A percentile compares a stretch with the other conserved stretches of the same genome.
These are phyloP conservation scores for Nyctereutes procyonoides DNA, from an alignment of 2,113 vertebrate species.

Conservation along the genomic window DNA sequence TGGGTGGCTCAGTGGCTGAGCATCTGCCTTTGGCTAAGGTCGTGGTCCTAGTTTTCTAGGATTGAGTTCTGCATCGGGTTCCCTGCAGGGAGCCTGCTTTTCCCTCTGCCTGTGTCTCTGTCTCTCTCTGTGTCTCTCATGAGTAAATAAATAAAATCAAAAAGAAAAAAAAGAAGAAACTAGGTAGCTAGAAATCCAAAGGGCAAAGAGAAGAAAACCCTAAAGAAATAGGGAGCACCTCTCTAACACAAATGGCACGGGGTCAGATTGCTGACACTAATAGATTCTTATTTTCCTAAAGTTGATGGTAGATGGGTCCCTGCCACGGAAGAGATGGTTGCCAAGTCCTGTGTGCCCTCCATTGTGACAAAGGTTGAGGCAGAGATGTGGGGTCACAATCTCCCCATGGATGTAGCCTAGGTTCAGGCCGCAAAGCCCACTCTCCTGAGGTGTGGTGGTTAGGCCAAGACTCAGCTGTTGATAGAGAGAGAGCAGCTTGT, in stretches of 20 bases:
- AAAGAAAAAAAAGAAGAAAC: neutral
- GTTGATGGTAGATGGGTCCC: neutral
- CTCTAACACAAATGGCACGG: accelerated
- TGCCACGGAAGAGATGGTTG: neutral
- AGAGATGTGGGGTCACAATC: neutral
- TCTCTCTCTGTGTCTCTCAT: too few species aligned
- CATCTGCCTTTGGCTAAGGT: too few species aligned
- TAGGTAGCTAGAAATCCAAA: neutral
- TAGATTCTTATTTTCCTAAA: neutral
- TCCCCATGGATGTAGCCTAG: neutral
- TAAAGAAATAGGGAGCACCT: neutral
- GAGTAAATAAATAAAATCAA: too few species aligned
- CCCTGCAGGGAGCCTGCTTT: too few species aligned
- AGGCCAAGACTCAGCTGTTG: neutral
- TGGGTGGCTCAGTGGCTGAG: too few species aligned
- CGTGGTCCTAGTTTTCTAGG: too few species aligned
- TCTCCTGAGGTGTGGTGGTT: neutral
- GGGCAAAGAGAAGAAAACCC: neutral
- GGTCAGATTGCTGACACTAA: neutral
- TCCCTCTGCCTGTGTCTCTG: too few species aligned
- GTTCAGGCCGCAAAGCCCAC: neutral
- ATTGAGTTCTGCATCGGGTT: too few species aligned
- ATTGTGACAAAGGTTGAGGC: neutral
- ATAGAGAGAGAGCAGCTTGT: neutral
- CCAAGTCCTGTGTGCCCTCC: neutral